These are phyloP conservation scores for Onychostruthus taczanowskii DNA, from an alignment of 2,113 vertebrate genomes.

Conservation along the genomic window DNA sequence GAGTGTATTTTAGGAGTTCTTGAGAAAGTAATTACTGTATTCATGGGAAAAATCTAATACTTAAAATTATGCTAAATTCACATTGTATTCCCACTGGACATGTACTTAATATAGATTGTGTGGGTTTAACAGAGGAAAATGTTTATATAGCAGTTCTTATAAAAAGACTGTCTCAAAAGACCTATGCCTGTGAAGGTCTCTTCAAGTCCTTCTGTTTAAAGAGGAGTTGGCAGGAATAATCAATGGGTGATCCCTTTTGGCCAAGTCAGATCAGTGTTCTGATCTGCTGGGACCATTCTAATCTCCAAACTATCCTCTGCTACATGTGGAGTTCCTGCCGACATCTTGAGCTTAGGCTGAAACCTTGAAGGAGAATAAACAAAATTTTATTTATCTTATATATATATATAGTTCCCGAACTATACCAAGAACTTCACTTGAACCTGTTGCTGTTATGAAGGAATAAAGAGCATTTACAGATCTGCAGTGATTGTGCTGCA, in stretches of 20 bases:
- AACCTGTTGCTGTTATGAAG: neutral
- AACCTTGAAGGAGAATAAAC: neutral
- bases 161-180: neutral
- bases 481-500: neutral
- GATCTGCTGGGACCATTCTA: neutral
- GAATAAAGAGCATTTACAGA: neutral
- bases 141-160: neutral
- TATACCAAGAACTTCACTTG: neutral
- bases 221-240: neutral
- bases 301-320: neutral
- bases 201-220: neutral
- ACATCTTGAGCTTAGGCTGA: neutral
- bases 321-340: neutral
- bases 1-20: neutral
- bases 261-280: neutral
- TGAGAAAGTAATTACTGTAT: neutral
- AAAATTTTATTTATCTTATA: neutral
- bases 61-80: neutral
- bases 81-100: neutral
- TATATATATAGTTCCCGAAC: neutral
- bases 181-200: accelerated
- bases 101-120: neutral
- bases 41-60: neutral
- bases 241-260: neutral
- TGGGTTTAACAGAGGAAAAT: neutral